Base-by-base conservation (phyloP, 2,797 vertebrate genomes). In the Thaleichthys pacificus region DNA sequence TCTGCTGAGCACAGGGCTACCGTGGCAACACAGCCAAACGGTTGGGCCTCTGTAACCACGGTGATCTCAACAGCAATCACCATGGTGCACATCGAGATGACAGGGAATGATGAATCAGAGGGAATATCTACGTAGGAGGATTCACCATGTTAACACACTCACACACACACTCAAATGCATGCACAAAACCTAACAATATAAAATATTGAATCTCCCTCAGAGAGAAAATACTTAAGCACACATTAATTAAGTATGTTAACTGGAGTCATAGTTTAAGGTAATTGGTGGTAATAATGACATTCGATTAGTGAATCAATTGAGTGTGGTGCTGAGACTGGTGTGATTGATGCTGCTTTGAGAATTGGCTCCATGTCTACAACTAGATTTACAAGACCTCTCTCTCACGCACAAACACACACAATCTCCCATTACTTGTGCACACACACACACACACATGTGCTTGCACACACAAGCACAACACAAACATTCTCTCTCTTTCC, bases 281-380 rank as follows among this genome's bases (percentile, higher is more conserved):
- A 90, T 89, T 88, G 85, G 77, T 81, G 77, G 76, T 88, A 86
- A 89, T 89, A 88, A 88, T 89, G 86, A 89, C 86, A 83, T 91
- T 89, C 77, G 85, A 91, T 89, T 88, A 88, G 72, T 22, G 77
- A 88, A 90, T 90, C 85, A 89, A 84, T 90, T 85, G 85, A 84
- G 87, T 89, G 86, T 85, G 85, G 80, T 84, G 83, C 47, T 73
- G 82, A 72, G 82, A 77, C 77, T 80, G 78, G 84, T 80, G 82
- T 89, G 88, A 92, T 88, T 80, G 84, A 89, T 89, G 83, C 79
- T 71, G 82, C 85, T 80, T 71, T 61, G 76, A 73, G 85, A 77
- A 67, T 68, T 54, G 14, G 51, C 51, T 54, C 17, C 7, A 32
- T 42, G 51, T 54, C 51, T 54, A 19, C 51, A 3, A 19, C 15